Evolutionary conservation across 2,888 invertebrate genomes (phyloP), one percentile per base, ranked within the genome.

Genomic region (Callimorpha dominula): DNA sequence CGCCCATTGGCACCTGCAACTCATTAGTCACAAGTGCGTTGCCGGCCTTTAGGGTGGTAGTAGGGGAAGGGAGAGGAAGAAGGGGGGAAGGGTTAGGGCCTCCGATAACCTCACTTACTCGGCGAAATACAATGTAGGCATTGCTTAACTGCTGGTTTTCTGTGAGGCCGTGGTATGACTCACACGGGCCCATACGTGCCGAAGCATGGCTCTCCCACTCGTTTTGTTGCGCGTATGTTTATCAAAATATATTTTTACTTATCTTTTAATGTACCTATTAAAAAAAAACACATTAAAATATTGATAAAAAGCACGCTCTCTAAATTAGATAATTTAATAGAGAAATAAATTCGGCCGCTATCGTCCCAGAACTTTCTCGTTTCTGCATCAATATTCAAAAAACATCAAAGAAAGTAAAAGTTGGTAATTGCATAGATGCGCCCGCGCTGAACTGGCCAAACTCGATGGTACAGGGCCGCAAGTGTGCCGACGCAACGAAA

Each of bases 351-450:
- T 90, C 90, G 78, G 80, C 83, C 83, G 86, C 88, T 82, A 85
- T 31, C 31, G 31, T 31, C 86, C 84, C 86, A 81, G 78, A 85
- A 89, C 92, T 92, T 92, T 93, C 92, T 86, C 86, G 78, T 74
- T 81, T 86, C 87, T 87, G 86, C 87, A 87, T 87, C 84, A 77
- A 82, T 81, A 82, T 75, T 77, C 73, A 86, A 80, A 86, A 85
- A 80, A 75, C 78, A 80, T 77, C 73, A 78, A 80, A 78, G 86
- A 91, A 92, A 91, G 91, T 91, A 91, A 92, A 92, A 92, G 91
- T 92, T 69, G 78, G 85, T 90, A 91, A 91, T 90, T 91, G 90
- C 90, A 88, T 88, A 87, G 86, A 85, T 71, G 71, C 54, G 70
- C 65, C 46, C 85, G 84, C 86, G 84, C 80, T 85, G 82, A 82